phyloP scores from a whole-genome alignment of 1,140 invertebrate genomes.

The Hestina assimilis region DNA sequence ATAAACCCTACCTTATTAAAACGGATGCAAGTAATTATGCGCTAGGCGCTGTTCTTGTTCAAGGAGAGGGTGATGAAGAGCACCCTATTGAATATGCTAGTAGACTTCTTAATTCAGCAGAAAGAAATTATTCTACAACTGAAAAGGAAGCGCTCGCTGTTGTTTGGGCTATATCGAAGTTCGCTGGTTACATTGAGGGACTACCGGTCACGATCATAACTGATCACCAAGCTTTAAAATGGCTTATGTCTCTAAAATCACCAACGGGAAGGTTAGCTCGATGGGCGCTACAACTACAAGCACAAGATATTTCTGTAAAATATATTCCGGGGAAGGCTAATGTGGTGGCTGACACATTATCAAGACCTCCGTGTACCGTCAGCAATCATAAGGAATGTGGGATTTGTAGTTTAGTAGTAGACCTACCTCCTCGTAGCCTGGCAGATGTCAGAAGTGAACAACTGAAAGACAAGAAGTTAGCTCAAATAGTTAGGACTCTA shows the following conservation, averaged over 20 bases:
- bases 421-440: slow-evolving; percentile 18
- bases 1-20: slow-evolving; percentile 33
- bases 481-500: slow-evolving; percentile 35
- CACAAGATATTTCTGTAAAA: slow-evolving; percentile 19
- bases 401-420: slow-evolving; percentile 18
- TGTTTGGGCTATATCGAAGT: slow-evolving; percentile 65
- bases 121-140: slow-evolving; percentile 67
- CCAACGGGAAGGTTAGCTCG: slow-evolving; percentile 45
- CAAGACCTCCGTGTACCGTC: slow-evolving; percentile 3
- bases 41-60: slow-evolving; percentile 48
- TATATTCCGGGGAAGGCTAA: slow-evolving; percentile 34
- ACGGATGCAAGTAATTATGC: slow-evolving; percentile 49
- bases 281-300: slow-evolving; percentile 24
- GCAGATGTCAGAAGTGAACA: slow-evolving; percentile 29
- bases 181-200: slow-evolving; percentile 53
- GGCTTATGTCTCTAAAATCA: slow-evolving; percentile 62
- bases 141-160: slow-evolving; percentile 74
- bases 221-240: slow-evolving; percentile 75
- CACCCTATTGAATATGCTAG: slow-evolving; percentile 67
- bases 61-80: slow-evolving; percentile 48
- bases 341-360: slow-evolving; percentile 23
- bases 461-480: slow-evolving; percentile 29
- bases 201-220: slow-evolving; percentile 57
- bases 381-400: neutral
- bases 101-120: slow-evolving; percentile 49